A percentile compares a stretch with the other conserved stretches of the same genome.
Conservation (phyloP, 2,113 vertebrate genomes). For the Ellobius talpinus region DNA sequence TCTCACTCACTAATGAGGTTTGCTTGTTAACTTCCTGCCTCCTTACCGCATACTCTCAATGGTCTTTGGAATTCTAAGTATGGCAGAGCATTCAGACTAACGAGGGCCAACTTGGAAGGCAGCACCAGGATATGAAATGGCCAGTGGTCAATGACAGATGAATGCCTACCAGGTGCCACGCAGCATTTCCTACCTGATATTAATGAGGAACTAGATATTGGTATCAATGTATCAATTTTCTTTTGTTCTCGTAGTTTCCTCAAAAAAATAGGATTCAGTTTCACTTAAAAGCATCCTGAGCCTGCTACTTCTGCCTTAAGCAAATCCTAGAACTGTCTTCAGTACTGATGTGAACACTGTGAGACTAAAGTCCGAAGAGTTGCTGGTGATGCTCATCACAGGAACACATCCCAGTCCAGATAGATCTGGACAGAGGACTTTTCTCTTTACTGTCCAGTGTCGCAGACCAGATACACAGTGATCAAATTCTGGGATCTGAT, state of each 20-base stretch:
- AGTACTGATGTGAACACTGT: too few species aligned
- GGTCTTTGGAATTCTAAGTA: neutral
- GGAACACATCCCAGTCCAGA: neutral
- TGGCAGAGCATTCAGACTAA: neutral
- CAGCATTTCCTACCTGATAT: neutral
- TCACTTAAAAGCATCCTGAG: neutral
- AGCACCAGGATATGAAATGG: neutral
- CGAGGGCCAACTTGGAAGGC: neutral
- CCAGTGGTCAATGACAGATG: neutral
- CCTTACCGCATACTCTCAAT: neutral
- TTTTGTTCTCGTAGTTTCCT: conserved; percentile 9
- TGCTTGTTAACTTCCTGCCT: neutral
- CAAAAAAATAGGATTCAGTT: neutral
- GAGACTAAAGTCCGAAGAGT: too few species aligned
- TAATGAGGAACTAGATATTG: conserved; percentile 4
- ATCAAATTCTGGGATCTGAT: neutral
- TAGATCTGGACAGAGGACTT: neutral
- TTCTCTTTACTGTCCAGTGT: neutral
- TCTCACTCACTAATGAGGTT: neutral
- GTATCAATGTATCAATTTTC: conserved; percentile 22
- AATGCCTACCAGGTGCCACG: neutral
- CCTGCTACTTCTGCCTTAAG: neutral
- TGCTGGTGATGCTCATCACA: neutral
- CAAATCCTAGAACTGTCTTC: neutral
- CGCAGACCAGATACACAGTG: neutral